A percentile compares a stretch with the other conserved stretches of the same genome.
Evolutionary conservation across 2,888 invertebrate species (phyloP).

Genomic region (Drosophila fungiperda): DNA sequence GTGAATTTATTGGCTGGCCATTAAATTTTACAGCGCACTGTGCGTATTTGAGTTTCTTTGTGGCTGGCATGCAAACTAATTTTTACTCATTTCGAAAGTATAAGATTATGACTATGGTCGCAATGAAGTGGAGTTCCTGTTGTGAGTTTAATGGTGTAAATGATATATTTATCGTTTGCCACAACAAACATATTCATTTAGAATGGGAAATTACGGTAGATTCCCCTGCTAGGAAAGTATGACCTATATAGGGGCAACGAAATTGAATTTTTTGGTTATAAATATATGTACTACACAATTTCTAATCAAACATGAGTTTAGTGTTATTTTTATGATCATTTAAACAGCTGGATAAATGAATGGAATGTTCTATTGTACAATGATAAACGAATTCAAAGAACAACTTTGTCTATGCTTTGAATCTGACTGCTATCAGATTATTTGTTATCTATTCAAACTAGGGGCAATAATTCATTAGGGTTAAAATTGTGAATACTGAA

Average conservation of each 20-base stretch:
- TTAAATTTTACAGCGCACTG: conserved; percentile 49
- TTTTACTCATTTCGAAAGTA: conserved; percentile 43
- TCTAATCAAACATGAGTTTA: background rate
- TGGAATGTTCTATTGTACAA: background rate
- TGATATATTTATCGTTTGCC: conserved; percentile 19
- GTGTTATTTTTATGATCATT: conserved; percentile 11
- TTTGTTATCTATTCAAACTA: conserved; percentile 34
- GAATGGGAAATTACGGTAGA: conserved; percentile 15
- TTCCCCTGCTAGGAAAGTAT: conserved; percentile 25
- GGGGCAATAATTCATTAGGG: conserved; percentile 49
- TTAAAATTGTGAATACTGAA: too few relatives aligned
- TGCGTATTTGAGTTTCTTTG: conserved; percentile 24
- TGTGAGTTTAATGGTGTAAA: conserved; percentile 38
- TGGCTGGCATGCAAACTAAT: conserved; percentile 1
- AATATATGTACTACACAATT: background rate
- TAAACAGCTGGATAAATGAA: conserved; percentile 41
- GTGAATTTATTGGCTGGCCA: conserved; percentile 63
- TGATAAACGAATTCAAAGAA: conserved; percentile 28
- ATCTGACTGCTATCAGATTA: conserved; percentile 17
- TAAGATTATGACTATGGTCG: conserved; percentile 23
- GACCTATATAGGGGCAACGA: conserved; percentile 25
- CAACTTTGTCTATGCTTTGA: conserved; percentile 13
- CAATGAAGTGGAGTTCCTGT: conserved; percentile 52
- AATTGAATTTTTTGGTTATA: background rate
- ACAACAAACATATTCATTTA: conserved; percentile 54